Conservation (phyloP, 2,888 invertebrate genomes). For the Calameuta pallipes region DNA sequence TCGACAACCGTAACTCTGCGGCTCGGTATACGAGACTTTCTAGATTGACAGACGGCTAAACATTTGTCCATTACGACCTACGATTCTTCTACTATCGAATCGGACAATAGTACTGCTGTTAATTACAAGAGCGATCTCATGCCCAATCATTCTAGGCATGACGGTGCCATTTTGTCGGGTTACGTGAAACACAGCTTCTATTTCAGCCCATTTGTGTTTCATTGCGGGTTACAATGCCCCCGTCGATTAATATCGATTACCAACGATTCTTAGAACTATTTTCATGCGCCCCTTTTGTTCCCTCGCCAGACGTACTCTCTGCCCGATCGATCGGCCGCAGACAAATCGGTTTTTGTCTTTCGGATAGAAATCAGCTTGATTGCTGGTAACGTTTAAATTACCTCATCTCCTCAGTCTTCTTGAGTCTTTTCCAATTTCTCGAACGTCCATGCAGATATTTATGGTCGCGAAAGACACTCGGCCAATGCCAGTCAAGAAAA, state of each 20-base stretch:
- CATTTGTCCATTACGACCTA: conserved; percentile 22
- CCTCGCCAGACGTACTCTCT: not conserved
- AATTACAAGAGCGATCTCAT: conserved; percentile 40
- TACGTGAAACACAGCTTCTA: conserved; percentile 26
- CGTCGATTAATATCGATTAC: conserved; percentile 36
- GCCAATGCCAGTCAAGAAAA: not conserved
- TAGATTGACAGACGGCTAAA: conserved; percentile 26
- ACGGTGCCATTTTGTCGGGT: conserved; percentile 20
- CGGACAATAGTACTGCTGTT: conserved; percentile 40
- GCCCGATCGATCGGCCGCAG: not conserved
- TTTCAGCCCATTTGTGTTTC: conserved; percentile 31
- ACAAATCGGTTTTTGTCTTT: not conserved
- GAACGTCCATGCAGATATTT: not conserved
- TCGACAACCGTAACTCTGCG: conserved; percentile 29
- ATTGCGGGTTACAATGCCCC: conserved; percentile 18
- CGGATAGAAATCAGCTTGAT: not conserved
- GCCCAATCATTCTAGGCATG: conserved; percentile 34
- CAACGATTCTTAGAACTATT: not conserved
- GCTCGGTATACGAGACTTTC: conserved; percentile 26
- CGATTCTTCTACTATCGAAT: not conserved
- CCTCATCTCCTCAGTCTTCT: not conserved
- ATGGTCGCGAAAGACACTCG: not conserved
- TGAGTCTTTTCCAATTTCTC: not conserved
- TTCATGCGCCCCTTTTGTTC: not conserved
- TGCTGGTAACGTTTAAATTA: not conserved